Conservation (phyloP, 2,113 vertebrate genomes). For the Limnothrissa miodon region DNA sequence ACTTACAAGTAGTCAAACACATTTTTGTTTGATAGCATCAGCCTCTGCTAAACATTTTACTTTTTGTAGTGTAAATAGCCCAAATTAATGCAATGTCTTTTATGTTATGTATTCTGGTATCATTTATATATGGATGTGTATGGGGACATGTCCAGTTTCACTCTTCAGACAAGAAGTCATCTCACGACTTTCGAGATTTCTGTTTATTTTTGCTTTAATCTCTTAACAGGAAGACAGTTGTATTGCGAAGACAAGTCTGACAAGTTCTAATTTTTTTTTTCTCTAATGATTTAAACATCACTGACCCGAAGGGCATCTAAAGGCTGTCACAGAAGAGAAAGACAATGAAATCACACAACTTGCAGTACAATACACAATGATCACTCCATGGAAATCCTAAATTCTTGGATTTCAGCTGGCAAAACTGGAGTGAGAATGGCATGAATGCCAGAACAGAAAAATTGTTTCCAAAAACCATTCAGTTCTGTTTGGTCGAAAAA, state of each 20-base stretch:
- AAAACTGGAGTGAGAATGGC: constrained; percentile 26
- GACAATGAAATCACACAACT: constrained; percentile 50
- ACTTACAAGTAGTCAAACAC: too few relatives aligned
- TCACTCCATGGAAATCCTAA: neutral
- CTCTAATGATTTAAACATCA: constrained; percentile 63
- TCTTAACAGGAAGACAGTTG: constrained; percentile 75
- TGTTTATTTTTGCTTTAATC: constrained; percentile 68
- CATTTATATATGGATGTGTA: too few relatives aligned
- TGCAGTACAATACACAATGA: constrained; percentile 45
- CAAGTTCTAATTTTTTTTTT: constrained; percentile 58
- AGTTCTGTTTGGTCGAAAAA: neutral
- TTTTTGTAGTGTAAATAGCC: too few relatives aligned
- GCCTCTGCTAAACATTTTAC: too few relatives aligned
- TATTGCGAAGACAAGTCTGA: constrained; percentile 70
- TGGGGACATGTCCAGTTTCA: constrained; percentile 42
- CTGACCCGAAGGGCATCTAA: constrained; percentile 46
- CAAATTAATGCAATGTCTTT: too few relatives aligned
- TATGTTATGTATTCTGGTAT: too few relatives aligned
- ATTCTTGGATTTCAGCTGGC: neutral
- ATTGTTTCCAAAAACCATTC: neutral
- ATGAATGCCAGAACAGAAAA: neutral
- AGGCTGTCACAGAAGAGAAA: constrained; percentile 48
- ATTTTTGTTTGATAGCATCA: too few relatives aligned
- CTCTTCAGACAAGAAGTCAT: constrained; percentile 21
- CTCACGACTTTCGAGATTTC: constrained; percentile 21